Percentiles rank a stretch among this genome's conserved stretches.
Conservation (phyloP, 2,113 vertebrate genomes). For the Odocoileus virginianus region DNA sequence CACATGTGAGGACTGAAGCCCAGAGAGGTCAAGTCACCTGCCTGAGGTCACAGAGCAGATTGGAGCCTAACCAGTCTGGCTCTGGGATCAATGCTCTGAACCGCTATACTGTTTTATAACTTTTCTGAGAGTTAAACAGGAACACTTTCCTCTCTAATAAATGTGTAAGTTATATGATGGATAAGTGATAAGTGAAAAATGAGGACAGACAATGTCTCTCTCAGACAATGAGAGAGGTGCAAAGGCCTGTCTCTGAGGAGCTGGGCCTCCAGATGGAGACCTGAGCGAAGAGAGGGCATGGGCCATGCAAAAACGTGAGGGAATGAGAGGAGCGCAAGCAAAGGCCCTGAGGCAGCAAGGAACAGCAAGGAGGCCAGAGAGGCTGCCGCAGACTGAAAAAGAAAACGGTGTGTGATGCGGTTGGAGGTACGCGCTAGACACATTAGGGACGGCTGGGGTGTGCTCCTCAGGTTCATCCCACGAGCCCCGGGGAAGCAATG, state of each 20-base stretch:
- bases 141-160: background rate
- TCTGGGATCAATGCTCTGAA: background rate
- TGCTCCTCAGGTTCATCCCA: background rate
- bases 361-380: background rate
- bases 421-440: rapidly evolving
- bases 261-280: background rate
- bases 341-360: background rate
- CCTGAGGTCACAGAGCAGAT: background rate
- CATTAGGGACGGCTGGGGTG: rapidly evolving
- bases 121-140: background rate
- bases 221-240: too few relatives aligned
- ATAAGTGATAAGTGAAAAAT: background rate
- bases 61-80: background rate
- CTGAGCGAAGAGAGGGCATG: background rate
- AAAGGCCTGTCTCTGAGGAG: background rate
- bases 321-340: background rate
- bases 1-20: background rate
- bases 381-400: background rate
- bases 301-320: background rate
- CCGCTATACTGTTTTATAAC: rapidly evolving
- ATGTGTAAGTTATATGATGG: background rate
- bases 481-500: background rate
- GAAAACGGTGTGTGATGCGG: rapidly evolving
- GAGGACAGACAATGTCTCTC: too few relatives aligned
- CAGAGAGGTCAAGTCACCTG: background rate